Conservation (phyloP, 1,140 invertebrate species). For the Polyergus mexicanus region DNA sequence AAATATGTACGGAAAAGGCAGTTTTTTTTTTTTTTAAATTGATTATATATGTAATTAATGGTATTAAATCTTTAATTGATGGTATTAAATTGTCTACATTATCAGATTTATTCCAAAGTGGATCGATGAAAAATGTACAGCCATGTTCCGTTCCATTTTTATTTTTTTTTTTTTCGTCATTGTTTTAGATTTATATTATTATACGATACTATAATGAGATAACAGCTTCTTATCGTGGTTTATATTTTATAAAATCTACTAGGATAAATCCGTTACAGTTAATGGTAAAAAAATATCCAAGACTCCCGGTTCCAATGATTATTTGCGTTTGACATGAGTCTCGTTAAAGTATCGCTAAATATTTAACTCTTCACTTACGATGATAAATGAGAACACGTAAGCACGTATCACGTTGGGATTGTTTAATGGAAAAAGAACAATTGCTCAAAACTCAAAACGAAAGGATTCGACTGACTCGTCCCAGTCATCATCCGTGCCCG, state of each 20-base stretch:
- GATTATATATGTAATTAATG: too few species aligned
- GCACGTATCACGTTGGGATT: neutral
- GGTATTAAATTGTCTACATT: constrained; percentile 17
- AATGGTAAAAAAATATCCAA: neutral
- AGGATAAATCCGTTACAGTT: neutral
- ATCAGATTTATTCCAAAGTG: constrained; percentile 43
- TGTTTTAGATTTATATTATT: constrained; percentile 1
- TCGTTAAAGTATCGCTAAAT: too few species aligned
- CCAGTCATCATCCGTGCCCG: neutral
- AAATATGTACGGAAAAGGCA: constrained; percentile 30
- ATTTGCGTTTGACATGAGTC: neutral
- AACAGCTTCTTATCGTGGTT: neutral
- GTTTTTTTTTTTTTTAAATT: neutral
- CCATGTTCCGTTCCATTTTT: constrained; percentile 16
- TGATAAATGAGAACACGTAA: neutral
- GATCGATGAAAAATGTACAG: constrained; percentile 6
- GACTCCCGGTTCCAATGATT: neutral
- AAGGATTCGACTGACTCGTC: neutral
- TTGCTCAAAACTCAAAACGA: neutral
- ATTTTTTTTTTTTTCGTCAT: neutral
- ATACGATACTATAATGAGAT: constrained; percentile 1
- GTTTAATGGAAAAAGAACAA: neutral
- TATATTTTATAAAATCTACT: neutral
- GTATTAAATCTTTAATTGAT: constrained; percentile 33
- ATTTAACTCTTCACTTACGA: neutral